A percentile compares a stretch with the other conserved stretches of the same genome.
Evolutionary conservation across 2,113 vertebrate species (phyloP).

Genomic region (Hyperoodon ampullatus): DNA sequence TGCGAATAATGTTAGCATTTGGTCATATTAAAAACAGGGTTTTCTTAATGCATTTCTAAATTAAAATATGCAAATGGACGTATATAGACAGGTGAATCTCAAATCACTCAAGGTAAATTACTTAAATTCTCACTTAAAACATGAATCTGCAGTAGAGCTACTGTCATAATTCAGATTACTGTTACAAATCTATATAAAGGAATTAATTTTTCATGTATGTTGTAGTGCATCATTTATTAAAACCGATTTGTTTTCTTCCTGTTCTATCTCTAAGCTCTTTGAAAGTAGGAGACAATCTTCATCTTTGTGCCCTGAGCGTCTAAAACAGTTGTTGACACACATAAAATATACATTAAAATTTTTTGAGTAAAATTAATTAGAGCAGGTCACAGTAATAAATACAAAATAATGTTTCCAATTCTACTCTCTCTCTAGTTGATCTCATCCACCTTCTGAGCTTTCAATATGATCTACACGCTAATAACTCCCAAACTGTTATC

Average conservation of each 20-base stretch:
- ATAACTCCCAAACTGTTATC: not conserved
- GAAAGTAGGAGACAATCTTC: not conserved
- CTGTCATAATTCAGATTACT: not conserved
- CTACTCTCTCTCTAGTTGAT: not conserved
- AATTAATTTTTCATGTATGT: not conserved
- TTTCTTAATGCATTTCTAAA: conserved; percentile 37
- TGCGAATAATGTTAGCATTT: not conserved
- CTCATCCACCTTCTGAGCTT: not conserved
- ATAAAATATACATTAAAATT: not conserved
- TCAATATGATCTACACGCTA: not conserved
- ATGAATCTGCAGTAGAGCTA: not conserved
- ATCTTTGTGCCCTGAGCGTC: not conserved
- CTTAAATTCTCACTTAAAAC: conserved; percentile 1
- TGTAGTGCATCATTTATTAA: not conserved
- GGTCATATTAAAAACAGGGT: not conserved
- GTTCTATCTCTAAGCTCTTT: conserved; percentile 1
- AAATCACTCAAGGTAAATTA: not conserved
- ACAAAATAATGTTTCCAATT: not conserved
- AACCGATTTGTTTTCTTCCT: not conserved
- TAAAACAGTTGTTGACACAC: conserved; percentile 23
- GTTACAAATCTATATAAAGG: not conserved
- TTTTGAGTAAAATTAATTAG: conserved; percentile 52
- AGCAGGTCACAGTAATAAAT: not conserved
- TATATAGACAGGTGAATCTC: not conserved
- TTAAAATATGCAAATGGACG: not conserved